These are phyloP conservation scores for Hirtodrosophila trivittata DNA, from an alignment of 2,888 invertebrate species.

Conservation along the genomic window DNA sequence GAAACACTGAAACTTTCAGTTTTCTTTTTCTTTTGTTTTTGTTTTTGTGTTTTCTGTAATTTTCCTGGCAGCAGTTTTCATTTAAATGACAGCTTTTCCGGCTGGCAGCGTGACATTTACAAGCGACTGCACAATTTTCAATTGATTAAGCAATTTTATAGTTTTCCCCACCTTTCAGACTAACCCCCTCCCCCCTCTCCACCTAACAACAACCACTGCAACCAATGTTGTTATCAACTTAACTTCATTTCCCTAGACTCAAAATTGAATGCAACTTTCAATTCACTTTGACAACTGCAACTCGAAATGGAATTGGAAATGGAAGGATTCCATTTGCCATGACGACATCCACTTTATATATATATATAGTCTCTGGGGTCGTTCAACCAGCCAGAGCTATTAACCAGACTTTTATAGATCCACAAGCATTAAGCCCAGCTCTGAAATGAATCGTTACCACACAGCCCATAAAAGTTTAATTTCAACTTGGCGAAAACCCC, in stretches of 20 bases:
- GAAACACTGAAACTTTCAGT: conserved; percentile 42
- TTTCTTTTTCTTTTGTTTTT: background rate
- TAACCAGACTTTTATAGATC: too few species aligned
- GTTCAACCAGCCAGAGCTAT: background rate
- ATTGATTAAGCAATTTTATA: conserved; percentile 75
- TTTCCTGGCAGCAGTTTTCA: conserved; percentile 41
- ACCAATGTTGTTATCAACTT: conserved; percentile 18
- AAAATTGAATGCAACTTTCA: conserved; percentile 30
- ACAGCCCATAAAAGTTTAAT: too few species aligned
- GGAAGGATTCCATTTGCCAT: background rate
- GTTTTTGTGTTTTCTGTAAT: background rate
- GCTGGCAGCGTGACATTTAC: conserved; percentile 66
- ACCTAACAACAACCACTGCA: conserved; percentile 9
- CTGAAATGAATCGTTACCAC: too few species aligned
- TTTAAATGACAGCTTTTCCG: conserved; percentile 64
- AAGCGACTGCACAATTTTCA: conserved; percentile 67
- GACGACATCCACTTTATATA: background rate
- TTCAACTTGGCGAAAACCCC: too few species aligned
- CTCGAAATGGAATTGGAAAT: background rate
- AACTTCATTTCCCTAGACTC: conserved; percentile 38
- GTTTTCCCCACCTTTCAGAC: conserved; percentile 29
- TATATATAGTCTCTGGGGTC: background rate
- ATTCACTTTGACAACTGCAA: background rate
- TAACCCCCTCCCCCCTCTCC: background rate
- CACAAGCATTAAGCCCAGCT: too few species aligned